phyloP scores from a whole-genome alignment of 2,797 vertebrate genomes.

The Lithobates pipiens region DNA sequence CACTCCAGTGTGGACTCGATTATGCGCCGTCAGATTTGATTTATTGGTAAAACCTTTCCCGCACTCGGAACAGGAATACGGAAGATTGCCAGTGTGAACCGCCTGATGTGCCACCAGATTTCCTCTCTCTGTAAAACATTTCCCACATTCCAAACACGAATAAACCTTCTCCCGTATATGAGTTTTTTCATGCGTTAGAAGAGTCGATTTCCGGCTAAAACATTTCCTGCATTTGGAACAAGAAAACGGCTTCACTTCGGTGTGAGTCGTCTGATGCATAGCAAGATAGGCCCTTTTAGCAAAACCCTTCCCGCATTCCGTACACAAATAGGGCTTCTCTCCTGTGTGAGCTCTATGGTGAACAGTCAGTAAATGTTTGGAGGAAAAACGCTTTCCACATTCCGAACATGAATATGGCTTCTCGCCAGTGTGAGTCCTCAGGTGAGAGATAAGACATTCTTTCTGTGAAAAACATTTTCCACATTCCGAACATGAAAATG shows the following conservation, averaged over 20 bases:
- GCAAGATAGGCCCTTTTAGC: neutral
- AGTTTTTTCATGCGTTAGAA: neutral
- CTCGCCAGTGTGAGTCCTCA: neutral
- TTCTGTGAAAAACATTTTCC: neutral
- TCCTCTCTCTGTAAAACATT: neutral
- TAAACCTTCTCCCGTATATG: neutral
- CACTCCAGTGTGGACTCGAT: neutral
- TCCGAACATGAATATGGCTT: neutral
- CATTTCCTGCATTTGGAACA: neutral
- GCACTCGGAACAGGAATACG: neutral
- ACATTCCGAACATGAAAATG: neutral
- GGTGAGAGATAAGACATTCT: neutral
- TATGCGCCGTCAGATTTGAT: neutral
- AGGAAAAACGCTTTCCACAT: neutral
- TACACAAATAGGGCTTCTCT: neutral
- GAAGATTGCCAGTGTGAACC: neutral
- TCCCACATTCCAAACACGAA: neutral
- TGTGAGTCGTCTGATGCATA: neutral
- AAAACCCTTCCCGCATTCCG: neutral
- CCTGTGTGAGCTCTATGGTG: neutral
- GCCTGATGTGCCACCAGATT: neutral
- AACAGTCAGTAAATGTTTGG: neutral
- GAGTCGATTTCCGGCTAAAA: neutral
- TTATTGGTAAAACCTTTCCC: neutral
- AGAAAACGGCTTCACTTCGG: neutral